A percentile compares a stretch with the other conserved stretches of the same genome.
Conservation (phyloP, 2,113 vertebrate genomes). For the Eudyptes chrysolophus region DNA sequence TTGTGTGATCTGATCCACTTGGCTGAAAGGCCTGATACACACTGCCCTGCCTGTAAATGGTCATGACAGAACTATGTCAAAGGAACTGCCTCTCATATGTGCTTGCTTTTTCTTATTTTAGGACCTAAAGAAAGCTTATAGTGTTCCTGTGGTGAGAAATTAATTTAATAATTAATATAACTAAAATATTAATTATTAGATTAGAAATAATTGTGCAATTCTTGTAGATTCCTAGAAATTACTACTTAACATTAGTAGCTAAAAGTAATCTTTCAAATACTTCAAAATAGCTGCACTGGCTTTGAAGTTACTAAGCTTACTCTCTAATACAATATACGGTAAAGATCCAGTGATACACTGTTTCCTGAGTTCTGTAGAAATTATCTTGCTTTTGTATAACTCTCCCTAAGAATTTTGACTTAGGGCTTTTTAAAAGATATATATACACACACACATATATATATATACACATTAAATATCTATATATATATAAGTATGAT, state of each 20-base stretch:
- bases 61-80: not conserved
- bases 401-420: not conserved
- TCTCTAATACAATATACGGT: not conserved
- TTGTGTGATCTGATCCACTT: not conserved
- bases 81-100: not conserved
- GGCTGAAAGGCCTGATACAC: not conserved
- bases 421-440: not conserved
- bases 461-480: not conserved
- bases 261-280: not conserved
- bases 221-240: not conserved
- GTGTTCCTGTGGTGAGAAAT: not conserved
- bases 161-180: not conserved
- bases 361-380: not conserved
- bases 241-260: not conserved
- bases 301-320: not conserved
- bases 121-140: not conserved
- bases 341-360: not conserved
- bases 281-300: not conserved
- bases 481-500: not conserved
- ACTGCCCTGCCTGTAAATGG: not conserved
- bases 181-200: not conserved
- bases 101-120: not conserved
- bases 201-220: not conserved
- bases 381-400: not conserved
- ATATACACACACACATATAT: accelerated